Percentiles rank a stretch among this genome's conserved stretches.
These are phyloP conservation scores for Ganaspis brasiliensis DNA, from an alignment of 2,888 invertebrate species.

Conservation along the genomic window DNA sequence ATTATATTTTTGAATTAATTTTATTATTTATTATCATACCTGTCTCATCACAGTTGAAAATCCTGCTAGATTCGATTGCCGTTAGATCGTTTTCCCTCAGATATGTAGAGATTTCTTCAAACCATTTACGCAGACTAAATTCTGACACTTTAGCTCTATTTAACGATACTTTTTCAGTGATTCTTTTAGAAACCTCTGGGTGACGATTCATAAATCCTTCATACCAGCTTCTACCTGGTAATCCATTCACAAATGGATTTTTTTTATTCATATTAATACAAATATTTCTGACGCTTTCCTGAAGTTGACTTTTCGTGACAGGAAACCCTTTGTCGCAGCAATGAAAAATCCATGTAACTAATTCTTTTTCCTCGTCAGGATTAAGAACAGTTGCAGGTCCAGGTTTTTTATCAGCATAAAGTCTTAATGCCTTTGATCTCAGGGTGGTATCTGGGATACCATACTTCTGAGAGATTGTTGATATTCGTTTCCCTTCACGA, in stretches of 20 bases:
- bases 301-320: conserved; percentile 62
- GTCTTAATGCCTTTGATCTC: conserved; percentile 2
- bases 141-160: conserved; percentile 64
- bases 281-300: conserved; percentile 60
- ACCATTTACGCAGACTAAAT: conserved; percentile 64
- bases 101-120: conserved; percentile 60
- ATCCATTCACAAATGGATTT: conserved; percentile 62
- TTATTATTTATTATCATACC: conserved; percentile 49
- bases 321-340: conserved; percentile 55
- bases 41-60: conserved; percentile 69
- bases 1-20: background rate
- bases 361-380: conserved; percentile 42
- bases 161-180: conserved; percentile 63
- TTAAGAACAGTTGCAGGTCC: conserved; percentile 39
- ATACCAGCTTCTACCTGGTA: conserved; percentile 68
- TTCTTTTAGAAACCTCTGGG: conserved; percentile 59
- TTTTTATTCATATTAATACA: conserved; percentile 49
- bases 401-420: background rate
- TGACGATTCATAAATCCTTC: conserved; percentile 63
- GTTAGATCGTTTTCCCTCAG: conserved; percentile 56
- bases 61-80: conserved; percentile 60
- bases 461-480: conserved; percentile 43
- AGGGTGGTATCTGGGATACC: conserved; percentile 44
- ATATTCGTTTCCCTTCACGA: conserved; percentile 25
- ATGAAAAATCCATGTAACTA: conserved; percentile 51